Evolutionary conservation across 1,140 invertebrate species (phyloP), one percentile per base, ranked within the genome.

Genomic region (Drosophila asahinai): DNA sequence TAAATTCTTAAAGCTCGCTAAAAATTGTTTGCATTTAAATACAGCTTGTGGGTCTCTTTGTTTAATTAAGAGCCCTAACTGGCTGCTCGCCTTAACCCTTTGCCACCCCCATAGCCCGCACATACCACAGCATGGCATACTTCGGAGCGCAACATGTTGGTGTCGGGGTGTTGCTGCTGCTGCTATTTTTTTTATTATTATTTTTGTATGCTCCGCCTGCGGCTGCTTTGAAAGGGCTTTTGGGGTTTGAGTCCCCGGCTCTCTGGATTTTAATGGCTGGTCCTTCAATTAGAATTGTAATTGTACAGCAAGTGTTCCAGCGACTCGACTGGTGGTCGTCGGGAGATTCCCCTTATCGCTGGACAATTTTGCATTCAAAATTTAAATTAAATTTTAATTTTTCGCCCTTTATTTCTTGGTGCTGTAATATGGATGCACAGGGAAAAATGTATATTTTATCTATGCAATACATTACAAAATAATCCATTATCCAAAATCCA

Each of bases 341-440:
- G 40, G 60, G 40, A n/a, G 33, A 47, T 42, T 76, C 12, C 40
- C 48, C 48, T 57, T 61, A 70, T 59, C 71, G 40, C 65, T 78
- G 54, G 57, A 58, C 48, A 43, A 52, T 68, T 68, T 51, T 54
- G 52, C 64, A 76, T 77, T 67, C 72, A 58, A 63, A 81, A 62
- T 64, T 67, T 65, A 70, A 80, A 78, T 80, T 42, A 64, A 66
- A 73, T 57, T 81, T 67, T 60, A 75, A 81, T 81, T 81, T 67
- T 63, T 47, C 22, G 58, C 40, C 59, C 68, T 74, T 80, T 33
- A 43, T 70, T 40, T 64, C 42, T 40, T 4, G 14, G 7, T 30
- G n/a, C 38, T 27, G 40, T 43, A 27, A 45, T 27, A 17, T 7
- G 19, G 57, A 19, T 48, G 27, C 55, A 58, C 14, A 17, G 55